phyloP scores from a whole-genome alignment of 1,140 invertebrate genomes.

The Euwallacea similis region DNA sequence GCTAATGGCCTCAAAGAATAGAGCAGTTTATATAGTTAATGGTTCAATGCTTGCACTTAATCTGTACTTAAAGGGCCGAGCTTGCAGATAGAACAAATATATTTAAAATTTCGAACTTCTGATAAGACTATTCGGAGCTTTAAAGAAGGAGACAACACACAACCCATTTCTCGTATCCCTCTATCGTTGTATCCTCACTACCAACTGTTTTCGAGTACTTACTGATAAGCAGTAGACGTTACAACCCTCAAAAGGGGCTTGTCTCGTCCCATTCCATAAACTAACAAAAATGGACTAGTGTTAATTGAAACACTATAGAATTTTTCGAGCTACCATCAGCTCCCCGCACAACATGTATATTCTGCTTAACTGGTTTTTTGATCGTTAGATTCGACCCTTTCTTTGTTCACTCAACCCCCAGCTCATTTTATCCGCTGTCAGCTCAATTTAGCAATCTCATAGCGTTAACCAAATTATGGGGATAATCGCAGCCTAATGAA shows the following conservation, averaged over 20 bases:
- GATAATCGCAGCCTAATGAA: constrained; percentile 7
- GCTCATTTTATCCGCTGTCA: constrained; percentile 12
- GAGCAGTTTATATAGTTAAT: constrained; percentile 14
- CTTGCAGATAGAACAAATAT: no score
- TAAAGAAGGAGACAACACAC: no score
- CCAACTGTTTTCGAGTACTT: neutral
- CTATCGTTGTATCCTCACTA: no score
- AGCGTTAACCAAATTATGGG: constrained; percentile 11
- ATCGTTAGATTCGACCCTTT: constrained; percentile 5
- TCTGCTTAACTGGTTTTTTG: constrained; percentile 6
- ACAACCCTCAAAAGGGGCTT: neutral
- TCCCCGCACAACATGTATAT: neutral
- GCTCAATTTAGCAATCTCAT: constrained; percentile 16
- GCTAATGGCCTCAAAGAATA: constrained; percentile 14
- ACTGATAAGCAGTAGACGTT: constrained; percentile 6
- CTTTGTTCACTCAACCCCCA: constrained; percentile 11
- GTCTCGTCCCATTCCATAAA: neutral
- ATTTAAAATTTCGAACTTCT: no score
- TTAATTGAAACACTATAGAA: no score
- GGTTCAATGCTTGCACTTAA: constrained; percentile 3
- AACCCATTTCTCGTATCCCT: no score
- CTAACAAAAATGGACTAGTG: no score
- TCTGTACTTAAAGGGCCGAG: neutral
- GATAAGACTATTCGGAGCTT: no score
- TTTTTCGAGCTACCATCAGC: constrained; percentile 2